Evolutionary conservation across 2,888 invertebrate genomes (phyloP).

Genomic region (Scotopteryx bipunctaria): DNA sequence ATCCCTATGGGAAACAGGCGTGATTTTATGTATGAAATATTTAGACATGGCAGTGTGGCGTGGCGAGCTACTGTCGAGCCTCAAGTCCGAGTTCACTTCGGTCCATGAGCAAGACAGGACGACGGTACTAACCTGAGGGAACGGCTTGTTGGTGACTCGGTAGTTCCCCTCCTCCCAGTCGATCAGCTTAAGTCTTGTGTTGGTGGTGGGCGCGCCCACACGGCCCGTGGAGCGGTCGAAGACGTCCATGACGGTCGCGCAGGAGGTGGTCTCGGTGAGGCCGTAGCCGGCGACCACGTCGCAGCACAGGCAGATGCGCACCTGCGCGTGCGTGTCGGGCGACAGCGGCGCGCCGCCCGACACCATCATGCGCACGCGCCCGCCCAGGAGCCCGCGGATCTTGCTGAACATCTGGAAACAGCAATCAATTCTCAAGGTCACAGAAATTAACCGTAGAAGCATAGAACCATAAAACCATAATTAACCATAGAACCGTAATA

Average conservation of each 20-base stretch:
- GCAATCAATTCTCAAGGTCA: neutral
- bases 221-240: constrained; percentile 87
- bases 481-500: too few species aligned
- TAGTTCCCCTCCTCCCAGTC: constrained; percentile 92
- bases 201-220: constrained; percentile 94
- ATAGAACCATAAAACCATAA: too few species aligned
- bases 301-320: constrained; percentile 92
- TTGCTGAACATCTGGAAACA: constrained; percentile 64
- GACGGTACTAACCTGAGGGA: constrained; percentile 72
- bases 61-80: too few species aligned
- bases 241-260: constrained; percentile 92
- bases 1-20: too few species aligned
- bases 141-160: constrained; percentile 87
- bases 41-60: too few species aligned
- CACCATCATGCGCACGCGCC: constrained; percentile 93
- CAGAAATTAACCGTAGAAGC: too few species aligned
- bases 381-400: constrained; percentile 91
- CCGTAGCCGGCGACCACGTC: constrained; percentile 97
- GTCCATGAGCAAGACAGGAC: too few species aligned
- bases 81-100: too few species aligned
- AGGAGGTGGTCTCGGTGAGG: constrained; percentile 97
- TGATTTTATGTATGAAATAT: too few species aligned
- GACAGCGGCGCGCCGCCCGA: constrained; percentile 98
- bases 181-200: constrained; percentile 90
- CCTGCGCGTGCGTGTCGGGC: constrained; percentile 96